phyloP scores from a whole-genome alignment of 2,113 vertebrate genomes.

The Hemicordylus capensis region DNA sequence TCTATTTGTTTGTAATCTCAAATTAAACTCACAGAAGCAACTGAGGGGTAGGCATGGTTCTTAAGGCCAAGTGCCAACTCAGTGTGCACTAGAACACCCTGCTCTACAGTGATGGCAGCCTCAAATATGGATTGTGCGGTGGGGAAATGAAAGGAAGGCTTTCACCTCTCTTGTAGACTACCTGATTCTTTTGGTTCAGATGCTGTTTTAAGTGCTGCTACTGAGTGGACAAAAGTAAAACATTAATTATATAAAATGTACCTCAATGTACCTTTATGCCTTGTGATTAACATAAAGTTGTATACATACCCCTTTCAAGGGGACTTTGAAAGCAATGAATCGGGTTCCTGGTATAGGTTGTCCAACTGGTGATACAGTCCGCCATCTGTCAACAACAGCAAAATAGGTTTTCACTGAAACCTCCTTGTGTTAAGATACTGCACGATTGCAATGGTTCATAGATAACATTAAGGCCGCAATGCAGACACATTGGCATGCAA shows the following conservation, averaged over 20 bases:
- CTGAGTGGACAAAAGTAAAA: neutral
- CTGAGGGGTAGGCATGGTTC: neutral
- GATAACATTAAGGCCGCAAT: neutral
- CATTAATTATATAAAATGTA: neutral
- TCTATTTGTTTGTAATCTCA: neutral
- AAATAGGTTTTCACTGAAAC: constrained; percentile 1
- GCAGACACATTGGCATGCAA: neutral
- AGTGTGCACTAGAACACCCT: neutral
- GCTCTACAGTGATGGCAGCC: neutral
- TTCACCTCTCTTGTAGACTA: neutral
- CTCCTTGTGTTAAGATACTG: neutral
- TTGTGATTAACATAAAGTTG: constrained; percentile 15
- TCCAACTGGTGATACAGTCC: constrained; percentile 72
- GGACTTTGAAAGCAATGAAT: constrained; percentile 79
- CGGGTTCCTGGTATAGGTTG: constrained; percentile 72
- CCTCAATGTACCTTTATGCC: neutral
- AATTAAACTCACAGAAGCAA: neutral
- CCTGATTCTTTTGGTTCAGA: neutral
- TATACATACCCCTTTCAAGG: constrained; percentile 76
- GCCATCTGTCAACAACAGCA: constrained; percentile 70
- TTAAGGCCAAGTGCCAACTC: neutral
- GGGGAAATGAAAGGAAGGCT: neutral
- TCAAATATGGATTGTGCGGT: neutral
- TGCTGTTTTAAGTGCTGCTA: neutral
- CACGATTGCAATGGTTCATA: neutral